Percentiles rank a stretch among this genome's conserved stretches.
Evolutionary conservation across 2,888 invertebrate genomes (phyloP).

Genomic region (Gisinianus flammeolus): DNA sequence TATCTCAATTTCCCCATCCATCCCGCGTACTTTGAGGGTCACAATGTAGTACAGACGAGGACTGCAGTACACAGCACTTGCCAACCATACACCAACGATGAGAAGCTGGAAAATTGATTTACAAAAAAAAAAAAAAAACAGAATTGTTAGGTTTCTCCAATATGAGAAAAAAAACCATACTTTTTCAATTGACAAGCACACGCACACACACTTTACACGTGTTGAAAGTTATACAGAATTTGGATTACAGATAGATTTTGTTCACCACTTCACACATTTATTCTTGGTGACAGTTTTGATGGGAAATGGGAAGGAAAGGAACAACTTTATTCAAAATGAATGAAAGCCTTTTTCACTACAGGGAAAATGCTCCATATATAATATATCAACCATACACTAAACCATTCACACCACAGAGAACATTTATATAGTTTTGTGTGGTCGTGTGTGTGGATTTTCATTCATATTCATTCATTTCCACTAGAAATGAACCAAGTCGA

Average conservation of each 20-base stretch:
- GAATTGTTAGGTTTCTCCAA: no score
- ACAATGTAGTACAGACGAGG: conserved; percentile 84
- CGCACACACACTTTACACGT: neutral
- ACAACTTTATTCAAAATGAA: no score
- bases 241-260: neutral
- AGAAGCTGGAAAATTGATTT: conserved; percentile 61
- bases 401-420: no score
- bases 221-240: neutral
- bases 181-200: neutral
- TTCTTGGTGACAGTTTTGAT: no score
- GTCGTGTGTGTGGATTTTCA: no score
- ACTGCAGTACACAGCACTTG: conserved; percentile 80
- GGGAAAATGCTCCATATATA: no score
- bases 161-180: neutral
- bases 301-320: no score
- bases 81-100: conserved; percentile 80
- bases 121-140: neutral
- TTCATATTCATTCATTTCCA: no score
- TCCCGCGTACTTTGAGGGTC: conserved; percentile 63
- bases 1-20: conserved; percentile 69
- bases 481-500: no score
- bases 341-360: no score
- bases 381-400: no score
- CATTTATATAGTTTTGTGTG: no score
- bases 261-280: neutral